A percentile compares a stretch with the other conserved stretches of the same genome.
Evolutionary conservation across 2,113 vertebrate genomes (phyloP).

Genomic region (Alaudala cheleensis): DNA sequence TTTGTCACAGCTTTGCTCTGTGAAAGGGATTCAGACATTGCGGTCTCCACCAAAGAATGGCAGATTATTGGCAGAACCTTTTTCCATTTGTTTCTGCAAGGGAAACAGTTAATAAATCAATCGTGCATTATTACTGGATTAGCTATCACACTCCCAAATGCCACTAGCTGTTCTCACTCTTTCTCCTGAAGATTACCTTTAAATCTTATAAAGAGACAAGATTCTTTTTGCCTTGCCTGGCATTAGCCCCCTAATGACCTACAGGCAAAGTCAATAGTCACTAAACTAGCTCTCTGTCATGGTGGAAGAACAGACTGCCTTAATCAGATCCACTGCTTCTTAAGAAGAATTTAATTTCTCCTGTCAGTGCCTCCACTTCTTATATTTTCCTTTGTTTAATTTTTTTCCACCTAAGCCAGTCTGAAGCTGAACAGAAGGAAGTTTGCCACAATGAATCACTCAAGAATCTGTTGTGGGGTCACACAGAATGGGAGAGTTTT

Average conservation of each 20-base stretch:
- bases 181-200: conserved; percentile 43
- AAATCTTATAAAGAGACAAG: conserved; percentile 55
- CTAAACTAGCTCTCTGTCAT: background rate
- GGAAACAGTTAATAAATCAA: conserved; percentile 36
- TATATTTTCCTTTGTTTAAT: background rate
- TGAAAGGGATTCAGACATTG: background rate
- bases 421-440: background rate
- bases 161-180: conserved; percentile 30
- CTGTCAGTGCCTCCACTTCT: background rate
- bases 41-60: background rate
- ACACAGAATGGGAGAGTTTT: background rate
- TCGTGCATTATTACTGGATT: conserved; percentile 12
- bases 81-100: background rate
- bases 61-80: conserved; percentile 5
- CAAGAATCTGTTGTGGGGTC: background rate
- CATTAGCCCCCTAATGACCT: conserved; percentile 3
- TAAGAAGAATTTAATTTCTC: background rate
- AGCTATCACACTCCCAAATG: conserved; percentile 4
- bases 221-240: conserved; percentile 28
- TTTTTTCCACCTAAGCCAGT: background rate
- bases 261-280: conserved; percentile 2
- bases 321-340: background rate
- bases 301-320: background rate
- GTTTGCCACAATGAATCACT: conserved; percentile 14
- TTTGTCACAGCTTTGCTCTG: background rate